A percentile compares a stretch with the other conserved stretches of the same genome.
These are phyloP conservation scores for Rhea pennata DNA, from an alignment of 2,113 vertebrate genomes.

Conservation along the genomic window DNA sequence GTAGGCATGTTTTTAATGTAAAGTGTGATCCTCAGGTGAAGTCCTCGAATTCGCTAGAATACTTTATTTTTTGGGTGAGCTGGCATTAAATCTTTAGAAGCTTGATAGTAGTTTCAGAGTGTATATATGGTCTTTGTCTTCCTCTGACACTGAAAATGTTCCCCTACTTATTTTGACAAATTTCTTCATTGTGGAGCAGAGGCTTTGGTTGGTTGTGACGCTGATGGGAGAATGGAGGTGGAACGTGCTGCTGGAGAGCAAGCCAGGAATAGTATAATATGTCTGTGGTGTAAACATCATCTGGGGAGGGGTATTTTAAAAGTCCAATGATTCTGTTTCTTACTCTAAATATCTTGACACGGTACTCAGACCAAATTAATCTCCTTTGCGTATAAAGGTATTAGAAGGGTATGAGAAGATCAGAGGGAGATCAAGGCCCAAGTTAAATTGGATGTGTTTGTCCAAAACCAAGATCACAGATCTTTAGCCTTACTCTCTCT, in stretches of 20 bases:
- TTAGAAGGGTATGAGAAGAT: not conserved
- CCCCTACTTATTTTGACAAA: not conserved
- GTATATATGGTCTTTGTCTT: not conserved
- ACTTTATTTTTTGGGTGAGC: not conserved
- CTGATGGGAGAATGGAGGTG: not conserved
- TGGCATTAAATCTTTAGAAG: not conserved
- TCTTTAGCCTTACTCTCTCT: not conserved
- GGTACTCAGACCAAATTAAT: not conserved
- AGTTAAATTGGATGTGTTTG: not conserved
- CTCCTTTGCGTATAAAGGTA: not conserved
- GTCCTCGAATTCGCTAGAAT: not conserved
- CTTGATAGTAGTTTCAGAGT: not conserved
- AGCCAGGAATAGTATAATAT: not conserved
- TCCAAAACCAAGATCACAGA: not conserved
- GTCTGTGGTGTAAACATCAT: slow-evolving; percentile 32
- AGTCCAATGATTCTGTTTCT: not conserved
- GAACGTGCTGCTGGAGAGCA: slow-evolving; percentile 27
- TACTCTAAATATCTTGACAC: not conserved
- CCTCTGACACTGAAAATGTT: not conserved
- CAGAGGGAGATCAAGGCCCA: not conserved
- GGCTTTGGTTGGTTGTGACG: slow-evolving; percentile 33
- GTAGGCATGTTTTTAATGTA: not conserved
- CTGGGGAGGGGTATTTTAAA: not conserved
- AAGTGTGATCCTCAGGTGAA: not conserved
- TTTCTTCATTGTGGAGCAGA: slow-evolving; percentile 40